Evolutionary conservation across 2,797 vertebrate genomes (phyloP).

Genomic region (Smutsia gigantea): DNA sequence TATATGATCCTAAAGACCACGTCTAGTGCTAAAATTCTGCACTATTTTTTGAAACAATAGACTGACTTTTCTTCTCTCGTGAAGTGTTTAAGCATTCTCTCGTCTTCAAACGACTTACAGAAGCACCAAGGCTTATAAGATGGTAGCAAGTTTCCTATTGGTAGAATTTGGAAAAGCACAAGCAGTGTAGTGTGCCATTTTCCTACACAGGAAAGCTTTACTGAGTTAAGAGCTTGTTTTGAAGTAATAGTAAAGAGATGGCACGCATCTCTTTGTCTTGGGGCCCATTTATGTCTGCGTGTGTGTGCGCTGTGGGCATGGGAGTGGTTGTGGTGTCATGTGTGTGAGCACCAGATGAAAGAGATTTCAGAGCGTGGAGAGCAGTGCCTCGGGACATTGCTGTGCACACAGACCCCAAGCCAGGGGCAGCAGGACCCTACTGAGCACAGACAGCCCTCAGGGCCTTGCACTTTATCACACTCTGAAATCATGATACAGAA

Average conservation of each 20-base stretch:
- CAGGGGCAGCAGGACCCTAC: background rate
- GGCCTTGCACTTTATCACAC: background rate
- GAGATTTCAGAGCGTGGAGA: background rate
- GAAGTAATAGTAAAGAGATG: background rate
- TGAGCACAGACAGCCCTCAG: background rate
- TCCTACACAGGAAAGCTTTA: background rate
- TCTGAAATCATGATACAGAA: background rate
- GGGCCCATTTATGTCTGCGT: background rate
- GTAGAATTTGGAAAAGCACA: background rate
- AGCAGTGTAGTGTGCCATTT: background rate
- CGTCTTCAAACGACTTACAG: background rate
- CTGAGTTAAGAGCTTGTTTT: slow-evolving; percentile 18
- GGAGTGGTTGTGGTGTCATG: background rate
- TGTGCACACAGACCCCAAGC: background rate
- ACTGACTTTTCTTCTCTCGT: background rate
- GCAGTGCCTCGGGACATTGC: background rate
- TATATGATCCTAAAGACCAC: background rate
- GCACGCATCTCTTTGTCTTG: background rate
- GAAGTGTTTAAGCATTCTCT: background rate
- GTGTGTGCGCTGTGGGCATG: background rate
- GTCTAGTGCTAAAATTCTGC: background rate
- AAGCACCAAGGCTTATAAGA: background rate
- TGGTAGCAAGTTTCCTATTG: background rate
- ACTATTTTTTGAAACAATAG: background rate
- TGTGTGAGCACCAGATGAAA: slow-evolving; percentile 9